Conservation (phyloP, 2,888 invertebrate genomes). For the Hydroisotoma schaefferi region DNA sequence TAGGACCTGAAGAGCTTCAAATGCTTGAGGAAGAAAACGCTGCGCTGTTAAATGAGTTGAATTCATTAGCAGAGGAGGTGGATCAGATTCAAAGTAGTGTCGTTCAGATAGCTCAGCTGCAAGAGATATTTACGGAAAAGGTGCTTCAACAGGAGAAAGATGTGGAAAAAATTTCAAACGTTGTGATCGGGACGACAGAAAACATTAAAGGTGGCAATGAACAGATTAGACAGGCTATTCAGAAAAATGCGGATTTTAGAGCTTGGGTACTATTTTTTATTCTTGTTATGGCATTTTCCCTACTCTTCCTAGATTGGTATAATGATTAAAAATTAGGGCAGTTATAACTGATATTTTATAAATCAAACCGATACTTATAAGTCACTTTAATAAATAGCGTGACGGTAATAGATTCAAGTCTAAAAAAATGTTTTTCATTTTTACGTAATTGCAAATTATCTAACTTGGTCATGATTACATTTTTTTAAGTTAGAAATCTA, state of each 20-base stretch:
- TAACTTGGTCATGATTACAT: too few relatives aligned
- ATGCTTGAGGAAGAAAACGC: constrained; percentile 90
- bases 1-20: constrained; percentile 83
- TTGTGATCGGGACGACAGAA: constrained; percentile 87
- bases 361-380: too few relatives aligned
- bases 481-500: too few relatives aligned
- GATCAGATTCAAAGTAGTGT: constrained; percentile 87
- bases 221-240: constrained; percentile 94
- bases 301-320: constrained; percentile 98
- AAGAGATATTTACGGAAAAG: constrained; percentile 94
- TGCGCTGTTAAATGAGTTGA: constrained; percentile 78
- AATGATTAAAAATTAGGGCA: too few relatives aligned
- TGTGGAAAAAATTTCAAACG: constrained; percentile 82
- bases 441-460: too few relatives aligned
- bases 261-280: constrained; percentile 88
- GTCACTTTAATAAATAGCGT: too few relatives aligned
- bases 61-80: constrained; percentile 84
- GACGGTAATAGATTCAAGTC: too few relatives aligned
- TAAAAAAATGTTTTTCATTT: too few relatives aligned
- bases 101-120: constrained; percentile 89
- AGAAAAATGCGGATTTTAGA: constrained; percentile 90
- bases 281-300: constrained; percentile 89
- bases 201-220: constrained; percentile 96
- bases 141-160: constrained; percentile 90
- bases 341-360: too few relatives aligned